Percentiles rank a stretch among this genome's conserved stretches.
Conservation (phyloP, 2,888 invertebrate genomes). For the Idaea straminata region DNA sequence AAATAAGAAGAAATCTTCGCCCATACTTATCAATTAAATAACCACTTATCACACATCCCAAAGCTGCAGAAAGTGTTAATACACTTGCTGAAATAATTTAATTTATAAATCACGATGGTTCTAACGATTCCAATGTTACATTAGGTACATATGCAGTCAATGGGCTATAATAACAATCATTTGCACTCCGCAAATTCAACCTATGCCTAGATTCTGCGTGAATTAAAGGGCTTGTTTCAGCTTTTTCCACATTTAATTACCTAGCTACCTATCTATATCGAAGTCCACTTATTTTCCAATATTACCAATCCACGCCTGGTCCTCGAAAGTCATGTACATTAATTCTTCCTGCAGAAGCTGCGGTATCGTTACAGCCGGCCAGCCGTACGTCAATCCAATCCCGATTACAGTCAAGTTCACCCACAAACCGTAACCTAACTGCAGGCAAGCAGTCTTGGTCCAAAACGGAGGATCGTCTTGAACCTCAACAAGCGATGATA, state of each 20-base stretch:
- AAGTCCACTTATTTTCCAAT: conserved; percentile 9
- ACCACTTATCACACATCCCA: conserved; percentile 83
- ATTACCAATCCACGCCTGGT: conserved; percentile 83
- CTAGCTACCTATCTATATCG: neutral
- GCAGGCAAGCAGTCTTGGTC: conserved; percentile 48
- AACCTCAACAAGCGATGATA: neutral
- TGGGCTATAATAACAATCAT: no score
- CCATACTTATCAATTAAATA: conserved; percentile 82
- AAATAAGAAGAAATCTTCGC: conserved; percentile 75
- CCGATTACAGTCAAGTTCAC: conserved; percentile 78
- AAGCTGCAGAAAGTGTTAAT: conserved; percentile 77
- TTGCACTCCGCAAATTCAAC: no score
- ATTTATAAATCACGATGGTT: neutral
- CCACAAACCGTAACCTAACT: conserved; percentile 55
- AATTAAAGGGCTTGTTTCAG: no score
- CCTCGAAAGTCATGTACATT: conserved; percentile 56
- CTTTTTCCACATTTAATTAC: neutral
- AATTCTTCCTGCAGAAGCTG: conserved; percentile 68
- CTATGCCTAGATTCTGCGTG: no score
- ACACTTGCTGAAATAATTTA: conserved; percentile 75
- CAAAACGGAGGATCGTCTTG: conserved; percentile 48
- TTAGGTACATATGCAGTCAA: no score
- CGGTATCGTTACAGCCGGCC: conserved; percentile 80
- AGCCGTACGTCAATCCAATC: conserved; percentile 81
- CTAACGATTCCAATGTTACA: no score